Conservation (phyloP, 2,113 vertebrate genomes). For the Paracanthobrama guichenoti region DNA sequence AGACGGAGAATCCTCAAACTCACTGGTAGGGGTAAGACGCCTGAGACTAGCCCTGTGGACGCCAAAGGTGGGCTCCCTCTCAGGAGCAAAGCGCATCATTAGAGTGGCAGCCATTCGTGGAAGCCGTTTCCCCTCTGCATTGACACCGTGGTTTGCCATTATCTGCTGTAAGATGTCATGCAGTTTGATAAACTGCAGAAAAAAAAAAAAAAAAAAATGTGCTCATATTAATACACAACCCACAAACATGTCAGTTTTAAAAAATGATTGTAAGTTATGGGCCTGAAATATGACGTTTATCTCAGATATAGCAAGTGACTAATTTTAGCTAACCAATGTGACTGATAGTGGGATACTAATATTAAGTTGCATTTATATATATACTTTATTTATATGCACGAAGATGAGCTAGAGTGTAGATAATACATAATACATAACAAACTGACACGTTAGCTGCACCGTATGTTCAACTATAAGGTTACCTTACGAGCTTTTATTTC, state of each 20-base stretch:
- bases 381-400: not conserved
- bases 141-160: conserved; percentile 22
- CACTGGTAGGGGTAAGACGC: not conserved
- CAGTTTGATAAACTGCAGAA: not conserved
- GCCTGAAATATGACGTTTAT: not conserved
- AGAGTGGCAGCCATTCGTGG: conserved; percentile 57
- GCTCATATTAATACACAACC: not conserved
- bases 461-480: not conserved
- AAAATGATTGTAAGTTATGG: not conserved
- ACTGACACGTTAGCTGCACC: not conserved
- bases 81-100: conserved; percentile 38
- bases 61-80: conserved; percentile 31
- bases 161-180: not conserved
- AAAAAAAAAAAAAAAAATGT: no score
- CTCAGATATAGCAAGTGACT: not conserved
- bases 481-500: not conserved
- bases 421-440: not conserved
- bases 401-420: not conserved
- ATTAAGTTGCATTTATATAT: not conserved
- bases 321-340: not conserved
- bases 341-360: not conserved
- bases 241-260: not conserved
- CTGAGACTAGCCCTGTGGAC: conserved; percentile 1
- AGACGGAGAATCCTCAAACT: not conserved
- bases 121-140: conserved; percentile 42